phyloP scores from a whole-genome alignment of 2,113 vertebrate genomes.

The Leucosticte australis region DNA sequence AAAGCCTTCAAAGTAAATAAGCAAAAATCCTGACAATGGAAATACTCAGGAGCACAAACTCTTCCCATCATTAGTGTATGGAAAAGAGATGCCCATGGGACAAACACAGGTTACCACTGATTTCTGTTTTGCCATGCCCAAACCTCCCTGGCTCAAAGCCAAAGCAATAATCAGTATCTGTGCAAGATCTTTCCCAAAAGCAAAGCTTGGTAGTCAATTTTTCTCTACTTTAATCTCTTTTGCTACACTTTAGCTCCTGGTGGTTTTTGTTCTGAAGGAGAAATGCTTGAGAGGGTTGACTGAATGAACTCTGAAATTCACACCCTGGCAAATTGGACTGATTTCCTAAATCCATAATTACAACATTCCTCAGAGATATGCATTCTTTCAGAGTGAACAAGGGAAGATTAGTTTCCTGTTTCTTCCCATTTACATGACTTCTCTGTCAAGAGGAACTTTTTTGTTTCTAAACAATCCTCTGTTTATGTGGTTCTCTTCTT shows the following conservation, averaged over 20 bases:
- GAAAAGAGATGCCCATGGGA: not conserved
- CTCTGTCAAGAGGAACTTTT: not conserved
- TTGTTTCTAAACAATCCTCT: constrained; percentile 38
- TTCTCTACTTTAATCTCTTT: constrained; percentile 44
- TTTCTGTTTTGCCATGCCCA: not conserved
- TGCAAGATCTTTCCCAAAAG: constrained; percentile 29
- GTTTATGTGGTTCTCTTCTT: constrained; percentile 46
- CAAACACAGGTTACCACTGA: not conserved
- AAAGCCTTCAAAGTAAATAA: not conserved
- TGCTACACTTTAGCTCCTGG: constrained; percentile 24
- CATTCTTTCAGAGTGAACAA: constrained; percentile 41
- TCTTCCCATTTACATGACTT: constrained; percentile 50
- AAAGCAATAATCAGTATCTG: constrained; percentile 2
- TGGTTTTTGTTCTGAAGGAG: constrained; percentile 34
- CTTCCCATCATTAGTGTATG: not conserved
- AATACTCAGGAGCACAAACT: not conserved
- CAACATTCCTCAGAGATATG: constrained; percentile 52
- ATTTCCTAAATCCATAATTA: constrained; percentile 67
- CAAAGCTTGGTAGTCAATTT: not conserved
- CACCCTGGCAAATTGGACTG: constrained; percentile 47
- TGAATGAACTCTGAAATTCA: constrained; percentile 65
- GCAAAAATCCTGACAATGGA: not conserved
- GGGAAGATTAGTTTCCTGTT: constrained; percentile 61
- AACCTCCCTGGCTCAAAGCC: not conserved
- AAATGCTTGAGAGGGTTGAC: constrained; percentile 52